These are phyloP conservation scores for Beroe ovata DNA, from an alignment of 37 sponge, comb jelly and placozoan species.

Conservation along the genomic window DNA sequence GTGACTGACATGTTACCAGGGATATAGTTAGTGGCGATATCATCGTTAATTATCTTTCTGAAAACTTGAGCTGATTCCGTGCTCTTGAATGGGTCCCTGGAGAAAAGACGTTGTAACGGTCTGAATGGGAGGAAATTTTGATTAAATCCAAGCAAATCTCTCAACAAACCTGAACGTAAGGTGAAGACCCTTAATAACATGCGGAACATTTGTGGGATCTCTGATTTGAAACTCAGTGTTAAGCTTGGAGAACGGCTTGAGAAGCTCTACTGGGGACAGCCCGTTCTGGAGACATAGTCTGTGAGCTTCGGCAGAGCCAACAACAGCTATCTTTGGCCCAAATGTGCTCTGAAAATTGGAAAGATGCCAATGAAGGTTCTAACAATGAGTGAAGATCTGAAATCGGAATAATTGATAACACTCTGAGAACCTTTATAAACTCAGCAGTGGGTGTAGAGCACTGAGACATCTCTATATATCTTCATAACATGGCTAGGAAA, in stretches of 20 bases:
- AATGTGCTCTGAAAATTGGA: constrained; percentile 70
- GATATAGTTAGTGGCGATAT: neutral
- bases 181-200: constrained; percentile 46
- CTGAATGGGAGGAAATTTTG: too few species aligned
- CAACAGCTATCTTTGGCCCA: constrained; percentile 79
- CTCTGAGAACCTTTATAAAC: constrained; percentile 56
- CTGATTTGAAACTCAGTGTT: constrained; percentile 67
- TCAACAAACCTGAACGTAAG: constrained; percentile 44
- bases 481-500: too few species aligned
- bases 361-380: neutral
- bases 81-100: constrained; percentile 44
- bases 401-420: too few species aligned
- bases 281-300: constrained; percentile 76
- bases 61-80: constrained; percentile 15
- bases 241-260: constrained; percentile 81
- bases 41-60: constrained; percentile 17
- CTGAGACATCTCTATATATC: constrained; percentile 22
- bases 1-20: constrained; percentile 40
- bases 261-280: constrained; percentile 80
- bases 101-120: too few species aligned
- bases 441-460: constrained; percentile 3
- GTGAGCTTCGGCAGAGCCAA: constrained; percentile 76
- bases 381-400: too few species aligned
- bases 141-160: too few species aligned
- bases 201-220: constrained; percentile 63